These are phyloP conservation scores for Cyrtorhinus lividipennis DNA, from an alignment of 1,140 invertebrate species.

Conservation along the genomic window DNA sequence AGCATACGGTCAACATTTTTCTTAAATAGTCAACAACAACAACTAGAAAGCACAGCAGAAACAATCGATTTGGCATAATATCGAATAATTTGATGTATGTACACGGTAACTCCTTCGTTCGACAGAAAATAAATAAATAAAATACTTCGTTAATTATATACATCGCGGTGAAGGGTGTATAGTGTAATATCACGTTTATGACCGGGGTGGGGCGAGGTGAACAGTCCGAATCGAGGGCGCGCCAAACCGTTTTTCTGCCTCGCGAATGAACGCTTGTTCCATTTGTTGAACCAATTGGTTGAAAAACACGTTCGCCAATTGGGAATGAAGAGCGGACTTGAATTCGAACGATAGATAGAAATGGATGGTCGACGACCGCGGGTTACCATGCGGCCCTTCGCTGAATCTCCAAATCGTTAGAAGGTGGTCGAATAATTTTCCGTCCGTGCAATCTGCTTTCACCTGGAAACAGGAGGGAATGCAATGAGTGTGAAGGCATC, in stretches of 20 bases:
- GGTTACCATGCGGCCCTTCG: constrained; percentile 67
- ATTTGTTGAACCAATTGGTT: constrained; percentile 90
- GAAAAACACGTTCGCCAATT: constrained; percentile 85
- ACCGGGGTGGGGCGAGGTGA: not conserved
- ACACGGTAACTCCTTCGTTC: too few species aligned
- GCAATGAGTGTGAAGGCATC: not conserved
- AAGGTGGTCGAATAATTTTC: constrained; percentile 78
- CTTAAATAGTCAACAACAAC: too few species aligned
- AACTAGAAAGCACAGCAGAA: too few species aligned
- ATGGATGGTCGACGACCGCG: constrained; percentile 71
- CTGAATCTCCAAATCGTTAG: constrained; percentile 85
- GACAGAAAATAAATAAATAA: too few species aligned
- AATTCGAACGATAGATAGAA: constrained; percentile 88
- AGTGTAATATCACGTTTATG: not conserved
- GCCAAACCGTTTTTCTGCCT: constrained; percentile 67
- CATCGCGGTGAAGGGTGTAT: too few species aligned
- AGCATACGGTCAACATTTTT: too few species aligned
- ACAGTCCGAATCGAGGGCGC: constrained; percentile 44
- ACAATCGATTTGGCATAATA: too few species aligned
- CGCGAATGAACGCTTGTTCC: constrained; percentile 80
- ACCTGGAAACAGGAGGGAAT: not conserved
- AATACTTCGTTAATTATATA: too few species aligned
- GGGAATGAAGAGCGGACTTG: constrained; percentile 66
- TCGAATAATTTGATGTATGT: too few species aligned
- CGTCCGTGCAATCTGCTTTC: constrained; percentile 77